phyloP scores from a whole-genome alignment of 2,113 vertebrate species.

The Passer domesticus region DNA sequence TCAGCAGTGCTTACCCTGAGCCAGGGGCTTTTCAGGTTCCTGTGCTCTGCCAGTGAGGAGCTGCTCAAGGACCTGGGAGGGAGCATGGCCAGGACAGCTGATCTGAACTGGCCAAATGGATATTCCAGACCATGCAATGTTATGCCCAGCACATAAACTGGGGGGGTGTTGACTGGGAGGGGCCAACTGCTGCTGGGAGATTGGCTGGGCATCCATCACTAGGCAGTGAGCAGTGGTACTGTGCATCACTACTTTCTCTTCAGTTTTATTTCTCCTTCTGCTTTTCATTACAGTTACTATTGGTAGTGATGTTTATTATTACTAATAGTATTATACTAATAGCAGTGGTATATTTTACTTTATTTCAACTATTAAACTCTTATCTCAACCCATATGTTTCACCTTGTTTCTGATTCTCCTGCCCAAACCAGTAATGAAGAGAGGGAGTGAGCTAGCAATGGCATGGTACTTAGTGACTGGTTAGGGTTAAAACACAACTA shows the following conservation, averaged over 20 bases:
- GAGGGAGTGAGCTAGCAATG: background rate
- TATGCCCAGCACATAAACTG: rapidly evolving
- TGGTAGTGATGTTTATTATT: background rate
- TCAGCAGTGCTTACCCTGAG: background rate
- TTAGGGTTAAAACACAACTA: background rate
- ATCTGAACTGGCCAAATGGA: rapidly evolving
- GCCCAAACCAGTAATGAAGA: background rate
- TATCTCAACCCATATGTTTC: background rate
- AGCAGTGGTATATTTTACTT: background rate
- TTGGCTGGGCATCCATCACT: background rate
- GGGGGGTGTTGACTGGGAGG: background rate
- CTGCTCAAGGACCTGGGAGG: background rate
- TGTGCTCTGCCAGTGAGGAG: background rate
- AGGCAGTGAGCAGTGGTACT: no score
- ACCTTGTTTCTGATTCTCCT: background rate
- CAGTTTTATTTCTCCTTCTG: background rate
- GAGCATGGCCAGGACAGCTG: background rate
- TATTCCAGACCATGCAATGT: background rate
- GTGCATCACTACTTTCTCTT: background rate
- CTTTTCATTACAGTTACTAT: background rate
- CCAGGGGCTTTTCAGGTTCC: background rate
- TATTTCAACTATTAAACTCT: background rate
- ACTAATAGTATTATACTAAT: background rate
- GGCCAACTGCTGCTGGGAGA: rapidly evolving
- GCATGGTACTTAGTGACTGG: background rate